Conservation (phyloP, 92 coral and sea anemone genomes). For the Palythoa grandiflora region DNA sequence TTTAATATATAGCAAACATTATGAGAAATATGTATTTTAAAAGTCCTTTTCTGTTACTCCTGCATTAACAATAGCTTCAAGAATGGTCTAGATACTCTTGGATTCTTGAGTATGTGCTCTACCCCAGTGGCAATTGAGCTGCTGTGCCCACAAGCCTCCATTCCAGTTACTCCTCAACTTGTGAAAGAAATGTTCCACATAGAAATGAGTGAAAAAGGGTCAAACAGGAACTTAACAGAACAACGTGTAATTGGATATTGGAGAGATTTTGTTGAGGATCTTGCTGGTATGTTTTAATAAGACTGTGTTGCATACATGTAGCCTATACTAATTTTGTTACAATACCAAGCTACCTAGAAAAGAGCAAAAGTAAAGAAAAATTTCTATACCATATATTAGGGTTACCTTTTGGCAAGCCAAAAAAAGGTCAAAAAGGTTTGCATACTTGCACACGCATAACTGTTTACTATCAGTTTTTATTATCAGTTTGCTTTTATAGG, state of each 20-base stretch:
- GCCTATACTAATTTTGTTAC: background rate
- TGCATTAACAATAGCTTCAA: slow-evolving; percentile 17
- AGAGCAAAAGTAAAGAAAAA: too few species aligned
- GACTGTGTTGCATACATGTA: background rate
- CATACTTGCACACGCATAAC: background rate
- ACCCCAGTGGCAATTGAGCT: slow-evolving; percentile 21
- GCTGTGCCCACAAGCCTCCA: slow-evolving; percentile 24
- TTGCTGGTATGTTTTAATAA: slow-evolving; percentile 4
- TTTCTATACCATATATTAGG: background rate
- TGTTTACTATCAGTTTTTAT: background rate
- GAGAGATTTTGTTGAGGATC: slow-evolving; percentile 18
- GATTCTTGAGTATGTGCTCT: slow-evolving; percentile 25
- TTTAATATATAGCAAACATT: background rate
- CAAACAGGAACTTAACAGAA: slow-evolving; percentile 4
- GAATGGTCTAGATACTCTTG: slow-evolving; percentile 21
- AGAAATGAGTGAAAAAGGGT: slow-evolving; percentile 5
- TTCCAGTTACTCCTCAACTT: slow-evolving; percentile 1
- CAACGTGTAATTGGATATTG: slow-evolving; percentile 10
- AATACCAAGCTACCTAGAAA: background rate
- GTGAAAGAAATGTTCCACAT: background rate
- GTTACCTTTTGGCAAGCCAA: slow-evolving; percentile 1
- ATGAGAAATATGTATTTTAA: background rate
- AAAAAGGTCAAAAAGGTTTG: slow-evolving; percentile 4
- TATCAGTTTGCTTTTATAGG: slow-evolving; percentile 7
- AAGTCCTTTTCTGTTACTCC: slow-evolving; percentile 9